Percentiles rank a stretch among this genome's conserved stretches.
Conservation (phyloP, 2,797 vertebrate genomes). For the Scyliorhinus canicula region DNA sequence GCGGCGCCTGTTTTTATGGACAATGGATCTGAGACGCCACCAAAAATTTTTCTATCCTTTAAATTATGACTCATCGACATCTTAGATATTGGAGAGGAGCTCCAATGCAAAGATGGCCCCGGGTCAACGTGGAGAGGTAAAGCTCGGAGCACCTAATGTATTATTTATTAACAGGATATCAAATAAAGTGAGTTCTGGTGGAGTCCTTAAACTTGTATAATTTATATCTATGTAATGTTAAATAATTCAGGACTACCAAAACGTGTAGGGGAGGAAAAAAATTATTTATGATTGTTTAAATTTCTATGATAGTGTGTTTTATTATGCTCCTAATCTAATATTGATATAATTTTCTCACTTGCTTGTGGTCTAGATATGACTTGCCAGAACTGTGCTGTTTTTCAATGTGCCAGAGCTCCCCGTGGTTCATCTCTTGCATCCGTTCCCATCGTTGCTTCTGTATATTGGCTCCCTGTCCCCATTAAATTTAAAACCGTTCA, state of each 20-base stretch:
- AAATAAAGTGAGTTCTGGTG: conserved; percentile 2
- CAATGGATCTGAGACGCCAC: not conserved
- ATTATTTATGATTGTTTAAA: not conserved
- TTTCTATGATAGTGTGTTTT: not conserved
- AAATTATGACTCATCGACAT: not conserved
- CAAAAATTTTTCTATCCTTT: not conserved
- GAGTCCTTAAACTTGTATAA: conserved; percentile 14
- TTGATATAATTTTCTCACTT: conserved; percentile 21
- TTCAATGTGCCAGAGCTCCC: not conserved
- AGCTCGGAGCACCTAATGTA: not conserved
- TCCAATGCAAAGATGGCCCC: not conserved
- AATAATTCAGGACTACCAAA: conserved; percentile 5
- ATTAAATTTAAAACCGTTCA: not conserved
- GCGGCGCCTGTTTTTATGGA: not conserved
- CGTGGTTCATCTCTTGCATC: not conserved
- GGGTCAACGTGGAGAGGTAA: not conserved
- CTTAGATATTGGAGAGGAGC: not conserved
- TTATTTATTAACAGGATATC: conserved; percentile 10
- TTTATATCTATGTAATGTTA: not conserved
- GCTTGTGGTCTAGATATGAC: not conserved
- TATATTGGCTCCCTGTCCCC: not conserved
- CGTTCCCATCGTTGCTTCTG: not conserved
- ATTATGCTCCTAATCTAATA: conserved; percentile 6
- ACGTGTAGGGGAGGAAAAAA: not conserved
- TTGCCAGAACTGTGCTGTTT: not conserved